Base-by-base conservation (phyloP, 2,113 vertebrate species). In the Podarcis cretensis region DNA sequence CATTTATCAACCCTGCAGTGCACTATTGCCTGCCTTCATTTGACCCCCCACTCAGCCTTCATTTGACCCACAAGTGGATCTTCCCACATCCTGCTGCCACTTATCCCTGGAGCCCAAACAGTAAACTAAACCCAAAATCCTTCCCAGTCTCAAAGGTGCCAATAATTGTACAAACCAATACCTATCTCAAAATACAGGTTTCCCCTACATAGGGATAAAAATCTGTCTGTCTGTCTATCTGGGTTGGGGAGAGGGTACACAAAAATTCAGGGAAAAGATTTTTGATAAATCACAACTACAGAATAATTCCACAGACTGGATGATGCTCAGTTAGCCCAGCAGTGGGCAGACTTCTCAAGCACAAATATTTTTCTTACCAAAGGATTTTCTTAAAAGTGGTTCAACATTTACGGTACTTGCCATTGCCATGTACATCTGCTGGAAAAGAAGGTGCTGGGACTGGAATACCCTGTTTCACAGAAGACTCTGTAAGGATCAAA, bases 281-380 rank as follows among this genome's bases (percentile, higher is more conserved):
- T 83, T 71, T 32, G 25, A 13, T 89, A 63, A 32, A 79, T 54
- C 68, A 71, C 57, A 6, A 5, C 63, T 69, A 78, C 16, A 25
- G 63, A 35, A 32, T 66, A 27, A 35, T 76, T 77, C 65, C 57
- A 48, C 43, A 92, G 78, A 3, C 2, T 16, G 75, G 25, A 5
- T 18, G 92, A 81, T 91, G 74, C 87, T 89, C 76, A 23, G 9
- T 0, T 13, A 57, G 27, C 90, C 94, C 95, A 93, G 90, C 10
- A 95, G 95, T 82, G 85, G 93, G 87, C 93, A 91, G 85, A 77
- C 91, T 69, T 92, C 78, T 35, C 95, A 92, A 92, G 91, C 81
- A 1, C 80, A 95, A 93, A 76, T 18, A 14, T 74, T n/a, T 12
- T 37, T 18, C n/a, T 5, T 13, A 18, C 23, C 32, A n/a, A 27